Evolutionary conservation across 2,888 invertebrate species (phyloP).

Genomic region (Hermodice carunculata): DNA sequence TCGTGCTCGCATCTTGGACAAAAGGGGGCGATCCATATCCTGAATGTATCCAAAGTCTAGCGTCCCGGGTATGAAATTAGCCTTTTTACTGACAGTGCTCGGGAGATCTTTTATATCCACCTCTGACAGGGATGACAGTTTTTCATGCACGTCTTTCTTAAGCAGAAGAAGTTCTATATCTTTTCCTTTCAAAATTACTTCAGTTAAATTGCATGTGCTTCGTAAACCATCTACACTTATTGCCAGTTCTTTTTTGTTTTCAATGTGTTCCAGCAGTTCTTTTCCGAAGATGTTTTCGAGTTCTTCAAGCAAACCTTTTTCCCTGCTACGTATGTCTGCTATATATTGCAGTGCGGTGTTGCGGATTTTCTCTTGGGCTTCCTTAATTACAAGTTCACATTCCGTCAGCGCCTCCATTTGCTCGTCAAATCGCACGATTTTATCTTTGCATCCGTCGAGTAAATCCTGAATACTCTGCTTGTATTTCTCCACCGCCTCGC

Average conservation of each 20-base stretch:
- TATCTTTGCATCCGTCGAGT: conserved; percentile 61
- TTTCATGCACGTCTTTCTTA: conserved; percentile 69
- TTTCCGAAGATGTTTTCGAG: conserved; percentile 65
- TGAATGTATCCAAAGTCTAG: conserved; percentile 65
- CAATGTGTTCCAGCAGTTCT: conserved; percentile 66
- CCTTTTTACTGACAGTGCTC: conserved; percentile 56
- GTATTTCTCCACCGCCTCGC: conserved; percentile 67
- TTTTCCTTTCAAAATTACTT: conserved; percentile 69
- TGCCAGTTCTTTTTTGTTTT: conserved; percentile 44
- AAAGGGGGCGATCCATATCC: conserved; percentile 58
- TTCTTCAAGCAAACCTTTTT: conserved; percentile 67
- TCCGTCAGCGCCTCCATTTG: conserved; percentile 58
- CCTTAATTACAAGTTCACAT: conserved; percentile 64
- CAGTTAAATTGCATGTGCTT: conserved; percentile 69
- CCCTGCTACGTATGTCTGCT: conserved; percentile 64
- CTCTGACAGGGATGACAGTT: conserved; percentile 59
- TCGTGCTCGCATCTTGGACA: conserved; percentile 42
- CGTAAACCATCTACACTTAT: conserved; percentile 61
- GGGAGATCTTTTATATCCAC: conserved; percentile 65
- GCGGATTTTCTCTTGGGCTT: conserved; percentile 65
- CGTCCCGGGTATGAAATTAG: conserved; percentile 62
- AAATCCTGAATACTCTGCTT: conserved; percentile 66
- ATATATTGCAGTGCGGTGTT: conserved; percentile 67
- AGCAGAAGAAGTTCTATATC: conserved; percentile 69
- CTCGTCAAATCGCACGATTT: conserved; percentile 61